Percentiles rank a stretch among this genome's conserved stretches.
These are phyloP conservation scores for Herminia tarsipennalis DNA, from an alignment of 2,888 invertebrate genomes.

Conservation along the genomic window DNA sequence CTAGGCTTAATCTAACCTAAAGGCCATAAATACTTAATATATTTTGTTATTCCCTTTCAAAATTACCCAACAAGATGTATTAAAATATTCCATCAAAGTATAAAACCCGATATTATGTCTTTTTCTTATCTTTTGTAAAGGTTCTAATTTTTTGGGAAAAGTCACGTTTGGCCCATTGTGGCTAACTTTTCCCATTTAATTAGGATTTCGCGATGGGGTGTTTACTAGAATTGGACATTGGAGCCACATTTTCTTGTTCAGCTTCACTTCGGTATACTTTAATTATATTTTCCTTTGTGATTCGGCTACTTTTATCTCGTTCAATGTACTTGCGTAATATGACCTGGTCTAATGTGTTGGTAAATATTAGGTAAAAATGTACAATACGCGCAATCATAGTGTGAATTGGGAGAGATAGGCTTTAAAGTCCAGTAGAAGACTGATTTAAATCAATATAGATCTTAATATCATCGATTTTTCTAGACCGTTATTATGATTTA, in stretches of 20 bases:
- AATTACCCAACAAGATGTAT: slow-evolving; percentile 3
- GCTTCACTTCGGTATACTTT: slow-evolving; percentile 16
- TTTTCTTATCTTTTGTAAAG: slow-evolving; percentile 32
- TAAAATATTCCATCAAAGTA: slow-evolving; percentile 17
- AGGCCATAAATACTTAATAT: no score
- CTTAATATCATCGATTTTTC: no score
- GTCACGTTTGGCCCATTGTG: slow-evolving; percentile 59
- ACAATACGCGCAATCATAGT: no score
- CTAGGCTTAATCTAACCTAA: no score
- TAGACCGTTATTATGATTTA: no score
- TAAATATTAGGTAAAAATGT: no score
- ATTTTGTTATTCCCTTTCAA: no score
- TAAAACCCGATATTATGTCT: slow-evolving; percentile 23
- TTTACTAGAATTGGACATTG: slow-evolving; percentile 32
- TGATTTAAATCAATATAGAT: no score
- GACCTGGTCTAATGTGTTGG: no score
- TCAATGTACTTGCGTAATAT: no score
- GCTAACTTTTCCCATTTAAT: slow-evolving; percentile 59
- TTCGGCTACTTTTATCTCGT: not conserved
- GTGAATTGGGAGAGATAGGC: no score
- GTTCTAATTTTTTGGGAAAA: slow-evolving; percentile 43
- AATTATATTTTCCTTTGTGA: slow-evolving; percentile 20
- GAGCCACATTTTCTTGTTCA: slow-evolving; percentile 39
- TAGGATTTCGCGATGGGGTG: slow-evolving; percentile 48
- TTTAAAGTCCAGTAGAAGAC: no score